A percentile compares a stretch with the other conserved stretches of the same genome.
These are phyloP conservation scores for Pogonomyrmex barbatus DNA, from an alignment of 1,140 invertebrate genomes.

Conservation along the genomic window DNA sequence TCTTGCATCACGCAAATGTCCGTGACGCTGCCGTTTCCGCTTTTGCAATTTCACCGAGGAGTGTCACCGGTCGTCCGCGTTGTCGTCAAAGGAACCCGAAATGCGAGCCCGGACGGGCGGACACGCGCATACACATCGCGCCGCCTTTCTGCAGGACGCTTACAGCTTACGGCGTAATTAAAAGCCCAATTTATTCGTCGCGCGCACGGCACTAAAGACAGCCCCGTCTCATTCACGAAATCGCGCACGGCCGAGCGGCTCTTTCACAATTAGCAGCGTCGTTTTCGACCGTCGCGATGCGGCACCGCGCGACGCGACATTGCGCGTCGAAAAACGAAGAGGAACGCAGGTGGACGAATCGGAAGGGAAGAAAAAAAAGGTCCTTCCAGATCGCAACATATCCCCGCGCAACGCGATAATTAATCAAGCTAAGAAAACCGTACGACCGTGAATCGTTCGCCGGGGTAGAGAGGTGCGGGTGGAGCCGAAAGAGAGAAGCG, in stretches of 20 bases:
- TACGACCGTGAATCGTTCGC: constrained; percentile 71
- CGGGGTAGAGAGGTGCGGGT: constrained; percentile 30
- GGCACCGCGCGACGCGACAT: constrained; percentile 10
- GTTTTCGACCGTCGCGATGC: constrained; percentile 47
- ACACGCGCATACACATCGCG: constrained; percentile 38
- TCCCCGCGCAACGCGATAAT: constrained; percentile 77
- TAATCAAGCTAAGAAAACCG: constrained; percentile 81
- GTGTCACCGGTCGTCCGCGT: constrained; percentile 53
- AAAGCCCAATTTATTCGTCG: constrained; percentile 74
- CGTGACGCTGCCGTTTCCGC: constrained; percentile 60
- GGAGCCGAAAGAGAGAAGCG: constrained; percentile 22
- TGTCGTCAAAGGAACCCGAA: constrained; percentile 54
- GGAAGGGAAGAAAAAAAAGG: constrained; percentile 31
- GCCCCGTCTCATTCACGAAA: constrained; percentile 72
- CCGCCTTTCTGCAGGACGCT: constrained; percentile 38
- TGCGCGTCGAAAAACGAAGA: constrained; percentile 16
- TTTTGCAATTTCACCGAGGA: constrained; percentile 64
- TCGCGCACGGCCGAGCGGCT: constrained; percentile 71
- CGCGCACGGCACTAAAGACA: constrained; percentile 62
- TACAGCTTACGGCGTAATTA: constrained; percentile 66
- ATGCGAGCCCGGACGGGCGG: constrained; percentile 28
- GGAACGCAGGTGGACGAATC: constrained; percentile 1
- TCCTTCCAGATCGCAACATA: constrained; percentile 61
- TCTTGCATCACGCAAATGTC: constrained; percentile 60
- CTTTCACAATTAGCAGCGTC: constrained; percentile 71